A percentile compares a stretch with the other conserved stretches of the same genome.
Evolutionary conservation across 2,888 invertebrate genomes (phyloP).

Genomic region (Empis stercorea): DNA sequence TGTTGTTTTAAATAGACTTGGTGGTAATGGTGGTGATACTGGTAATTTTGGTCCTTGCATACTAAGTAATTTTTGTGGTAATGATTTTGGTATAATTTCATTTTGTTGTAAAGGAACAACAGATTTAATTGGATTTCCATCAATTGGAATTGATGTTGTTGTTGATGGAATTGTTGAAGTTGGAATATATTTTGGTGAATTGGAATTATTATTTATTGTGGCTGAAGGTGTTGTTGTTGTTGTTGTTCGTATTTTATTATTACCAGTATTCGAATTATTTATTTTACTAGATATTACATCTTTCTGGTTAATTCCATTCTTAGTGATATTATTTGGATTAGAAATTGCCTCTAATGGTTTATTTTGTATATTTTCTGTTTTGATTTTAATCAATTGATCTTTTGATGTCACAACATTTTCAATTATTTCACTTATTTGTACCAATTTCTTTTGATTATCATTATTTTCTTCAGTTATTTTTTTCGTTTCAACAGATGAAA

Average conservation of each 20-base stretch:
- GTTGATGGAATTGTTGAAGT: slow-evolving; percentile 3
- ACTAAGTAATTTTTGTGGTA: slow-evolving; percentile 16
- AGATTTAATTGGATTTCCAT: neutral
- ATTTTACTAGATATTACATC: slow-evolving; percentile 1
- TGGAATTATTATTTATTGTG: slow-evolving; percentile 1
- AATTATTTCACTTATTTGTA: slow-evolving; percentile 22
- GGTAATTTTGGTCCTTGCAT: slow-evolving; percentile 24
- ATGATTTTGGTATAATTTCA: slow-evolving; percentile 4
- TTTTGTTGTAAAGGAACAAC: neutral
- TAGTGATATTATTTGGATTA: neutral
- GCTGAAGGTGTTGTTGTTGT: neutral
- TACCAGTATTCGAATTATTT: neutral
- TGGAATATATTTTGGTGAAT: slow-evolving; percentile 5
- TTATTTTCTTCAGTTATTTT: neutral
- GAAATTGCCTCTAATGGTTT: neutral
- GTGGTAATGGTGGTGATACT: slow-evolving; percentile 31
- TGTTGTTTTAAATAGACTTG: slow-evolving; percentile 30
- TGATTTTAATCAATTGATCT: neutral
- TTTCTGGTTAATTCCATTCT: slow-evolving; percentile 3
- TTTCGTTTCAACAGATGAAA: slow-evolving; percentile 17
- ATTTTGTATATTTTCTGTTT: neutral
- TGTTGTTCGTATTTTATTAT: neutral
- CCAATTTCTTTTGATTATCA: neutral
- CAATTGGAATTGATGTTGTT: neutral
- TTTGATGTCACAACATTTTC: neutral